These are phyloP conservation scores for Drosophila saltans DNA, from an alignment of 1,140 invertebrate genomes.

Conservation along the genomic window DNA sequence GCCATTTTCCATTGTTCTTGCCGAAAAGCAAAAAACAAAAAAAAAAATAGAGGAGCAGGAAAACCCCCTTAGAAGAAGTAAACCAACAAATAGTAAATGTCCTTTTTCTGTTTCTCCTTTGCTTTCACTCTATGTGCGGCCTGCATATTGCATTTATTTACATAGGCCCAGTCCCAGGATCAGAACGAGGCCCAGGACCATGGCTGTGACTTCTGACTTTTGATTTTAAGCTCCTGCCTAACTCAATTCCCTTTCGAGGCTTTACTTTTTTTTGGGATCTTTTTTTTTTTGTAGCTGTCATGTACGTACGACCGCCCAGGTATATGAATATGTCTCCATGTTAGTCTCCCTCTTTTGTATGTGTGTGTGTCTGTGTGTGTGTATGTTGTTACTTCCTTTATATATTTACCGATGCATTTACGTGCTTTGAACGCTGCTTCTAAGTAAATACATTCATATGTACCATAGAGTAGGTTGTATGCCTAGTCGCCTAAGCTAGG, in stretches of 20 bases:
- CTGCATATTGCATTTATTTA: slow-evolving; percentile 80
- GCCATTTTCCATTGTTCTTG: slow-evolving; percentile 60
- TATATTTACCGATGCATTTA: slow-evolving; percentile 76
- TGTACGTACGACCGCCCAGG: slow-evolving; percentile 39
- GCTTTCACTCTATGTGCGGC: slow-evolving; percentile 49
- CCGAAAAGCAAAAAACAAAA: slow-evolving; percentile 29
- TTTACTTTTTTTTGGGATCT: slow-evolving; percentile 16
- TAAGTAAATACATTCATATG: slow-evolving; percentile 61
- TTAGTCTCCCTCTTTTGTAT: neutral
- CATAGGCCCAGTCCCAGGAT: slow-evolving; percentile 57
- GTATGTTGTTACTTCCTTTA: slow-evolving; percentile 34
- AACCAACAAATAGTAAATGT: slow-evolving; percentile 38
- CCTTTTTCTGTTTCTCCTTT: slow-evolving; percentile 42
- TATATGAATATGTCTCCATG: slow-evolving; percentile 29
- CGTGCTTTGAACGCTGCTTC: slow-evolving; percentile 49
- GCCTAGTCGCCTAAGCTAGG: slow-evolving; percentile 12
- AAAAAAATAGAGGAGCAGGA: neutral
- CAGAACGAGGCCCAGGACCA: neutral
- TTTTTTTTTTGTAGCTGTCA: slow-evolving; percentile 54
- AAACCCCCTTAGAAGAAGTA: slow-evolving; percentile 2
- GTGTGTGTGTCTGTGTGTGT: slow-evolving; percentile 9
- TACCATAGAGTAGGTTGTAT: slow-evolving; percentile 42
- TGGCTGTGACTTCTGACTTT: slow-evolving; percentile 58
- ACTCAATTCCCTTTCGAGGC: slow-evolving; percentile 69
- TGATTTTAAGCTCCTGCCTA: slow-evolving; percentile 75